Evolutionary conservation across 1,140 invertebrate genomes (phyloP).

Genomic region (Calliopsis andreniformis): DNA sequence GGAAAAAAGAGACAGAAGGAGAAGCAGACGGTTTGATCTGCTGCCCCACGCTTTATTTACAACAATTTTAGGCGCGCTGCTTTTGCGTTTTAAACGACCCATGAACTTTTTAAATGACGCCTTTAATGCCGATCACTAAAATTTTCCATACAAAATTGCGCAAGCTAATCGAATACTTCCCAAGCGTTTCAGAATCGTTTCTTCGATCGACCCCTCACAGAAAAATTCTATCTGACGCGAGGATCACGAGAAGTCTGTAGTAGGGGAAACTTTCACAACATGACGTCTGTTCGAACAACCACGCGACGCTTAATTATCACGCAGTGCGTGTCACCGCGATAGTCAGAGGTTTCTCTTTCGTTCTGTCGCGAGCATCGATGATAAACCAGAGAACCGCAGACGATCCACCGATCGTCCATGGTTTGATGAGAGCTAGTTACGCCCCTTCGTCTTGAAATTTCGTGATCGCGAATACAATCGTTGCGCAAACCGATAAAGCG

Average conservation of each 20-base stretch:
- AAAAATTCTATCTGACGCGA: neutral
- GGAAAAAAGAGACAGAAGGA: constrained; percentile 1
- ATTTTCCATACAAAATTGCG: too few relatives aligned
- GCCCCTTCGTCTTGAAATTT: constrained; percentile 17
- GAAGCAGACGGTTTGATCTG: neutral
- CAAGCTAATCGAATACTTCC: too few relatives aligned
- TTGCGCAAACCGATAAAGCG: constrained; percentile 64
- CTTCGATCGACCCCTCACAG: too few relatives aligned
- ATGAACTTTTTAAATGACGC: too few relatives aligned
- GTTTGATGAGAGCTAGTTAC: neutral
- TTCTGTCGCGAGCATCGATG: neutral
- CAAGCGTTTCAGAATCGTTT: too few relatives aligned
- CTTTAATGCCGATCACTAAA: too few relatives aligned
- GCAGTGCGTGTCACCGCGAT: neutral
- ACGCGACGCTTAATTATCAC: constrained; percentile 10
- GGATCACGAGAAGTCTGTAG: neutral
- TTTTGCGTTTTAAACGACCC: neutral
- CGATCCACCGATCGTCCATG: neutral
- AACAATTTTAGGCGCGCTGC: neutral
- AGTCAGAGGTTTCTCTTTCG: neutral
- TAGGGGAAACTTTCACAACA: neutral
- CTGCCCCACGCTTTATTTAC: neutral
- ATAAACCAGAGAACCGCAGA: neutral
- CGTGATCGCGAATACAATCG: constrained; percentile 23
- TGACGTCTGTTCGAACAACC: neutral